Conservation (phyloP, 2,113 vertebrate species). For the Lampris megalopsis region DNA sequence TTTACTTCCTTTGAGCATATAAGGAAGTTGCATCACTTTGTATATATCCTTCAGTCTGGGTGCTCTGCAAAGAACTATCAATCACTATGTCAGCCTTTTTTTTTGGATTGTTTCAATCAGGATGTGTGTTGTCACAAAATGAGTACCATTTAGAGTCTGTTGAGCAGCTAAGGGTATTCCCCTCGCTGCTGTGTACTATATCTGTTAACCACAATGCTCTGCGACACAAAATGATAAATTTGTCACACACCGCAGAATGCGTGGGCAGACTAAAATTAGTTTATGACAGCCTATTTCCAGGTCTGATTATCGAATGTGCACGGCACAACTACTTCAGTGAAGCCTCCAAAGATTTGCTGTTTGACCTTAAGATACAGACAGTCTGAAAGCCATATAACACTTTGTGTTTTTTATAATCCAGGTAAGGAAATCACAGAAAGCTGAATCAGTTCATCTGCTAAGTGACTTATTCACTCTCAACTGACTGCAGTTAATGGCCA, state of each 20-base stretch:
- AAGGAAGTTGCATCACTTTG: slow-evolving; percentile 4
- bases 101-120: slow-evolving; percentile 35
- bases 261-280: slow-evolving; percentile 74
- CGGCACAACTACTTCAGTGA: slow-evolving; percentile 15
- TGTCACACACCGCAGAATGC: slow-evolving; percentile 68
- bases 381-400: neutral
- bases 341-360: neutral
- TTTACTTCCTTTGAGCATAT: too few relatives aligned
- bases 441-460: too few relatives aligned
- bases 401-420: too few relatives aligned
- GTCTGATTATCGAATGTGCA: slow-evolving; percentile 14
- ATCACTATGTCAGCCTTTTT: slow-evolving; percentile 24
- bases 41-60: slow-evolving; percentile 1
- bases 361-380: neutral
- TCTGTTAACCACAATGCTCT: slow-evolving; percentile 69
- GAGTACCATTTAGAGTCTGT: slow-evolving; percentile 28
- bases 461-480: too few relatives aligned
- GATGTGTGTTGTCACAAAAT: slow-evolving; percentile 34
- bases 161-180: slow-evolving; percentile 65
- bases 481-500: too few relatives aligned
- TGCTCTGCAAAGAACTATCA: slow-evolving; percentile 40
- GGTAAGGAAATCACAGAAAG: too few relatives aligned
- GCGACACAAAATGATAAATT: slow-evolving; percentile 74
- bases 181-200: slow-evolving; percentile 51
- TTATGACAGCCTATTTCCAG: slow-evolving; percentile 66